phyloP scores from a whole-genome alignment of 2,113 vertebrate genomes.

The Psilopogon haemacephalus region DNA sequence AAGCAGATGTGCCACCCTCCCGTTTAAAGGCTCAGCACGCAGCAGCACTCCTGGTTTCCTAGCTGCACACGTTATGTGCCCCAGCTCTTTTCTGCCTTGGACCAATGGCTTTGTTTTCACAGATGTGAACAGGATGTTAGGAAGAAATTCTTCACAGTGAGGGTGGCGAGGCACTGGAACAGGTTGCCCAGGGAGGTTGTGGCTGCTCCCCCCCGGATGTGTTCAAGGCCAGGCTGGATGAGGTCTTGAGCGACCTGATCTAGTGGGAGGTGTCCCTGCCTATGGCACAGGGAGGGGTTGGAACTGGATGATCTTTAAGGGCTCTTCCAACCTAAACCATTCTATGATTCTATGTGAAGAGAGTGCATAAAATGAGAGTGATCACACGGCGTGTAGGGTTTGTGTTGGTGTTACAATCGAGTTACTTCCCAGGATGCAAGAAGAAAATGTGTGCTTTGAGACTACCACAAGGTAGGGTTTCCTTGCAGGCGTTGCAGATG shows the following conservation, averaged over 20 bases:
- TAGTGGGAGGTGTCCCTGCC: too few relatives aligned
- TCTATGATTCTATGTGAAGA: too few relatives aligned
- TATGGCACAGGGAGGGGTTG: too few relatives aligned
- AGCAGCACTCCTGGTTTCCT: not conserved
- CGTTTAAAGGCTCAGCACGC: conserved; percentile 18
- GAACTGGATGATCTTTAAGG: too few relatives aligned
- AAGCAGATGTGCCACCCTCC: conserved; percentile 48
- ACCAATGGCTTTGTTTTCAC: conserved; percentile 25
- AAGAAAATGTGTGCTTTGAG: not conserved
- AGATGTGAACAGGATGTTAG: too few relatives aligned
- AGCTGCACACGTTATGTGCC: not conserved
- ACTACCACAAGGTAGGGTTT: not conserved
- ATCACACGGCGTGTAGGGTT: not conserved
- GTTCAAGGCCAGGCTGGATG: too few relatives aligned
- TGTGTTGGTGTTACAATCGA: not conserved
- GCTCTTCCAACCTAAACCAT: too few relatives aligned
- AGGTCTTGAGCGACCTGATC: too few relatives aligned
- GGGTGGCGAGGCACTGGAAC: too few relatives aligned
- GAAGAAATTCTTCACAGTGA: too few relatives aligned
- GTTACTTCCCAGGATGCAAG: not conserved
- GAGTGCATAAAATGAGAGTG: conserved; percentile 8
- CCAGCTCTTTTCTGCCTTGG: not conserved
- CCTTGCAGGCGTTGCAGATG: not conserved
- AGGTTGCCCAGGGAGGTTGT: too few relatives aligned
- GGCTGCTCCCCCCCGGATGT: too few relatives aligned